Evolutionary conservation across 1,140 invertebrate species (phyloP).

Genomic region (Diorhabda carinulata): DNA sequence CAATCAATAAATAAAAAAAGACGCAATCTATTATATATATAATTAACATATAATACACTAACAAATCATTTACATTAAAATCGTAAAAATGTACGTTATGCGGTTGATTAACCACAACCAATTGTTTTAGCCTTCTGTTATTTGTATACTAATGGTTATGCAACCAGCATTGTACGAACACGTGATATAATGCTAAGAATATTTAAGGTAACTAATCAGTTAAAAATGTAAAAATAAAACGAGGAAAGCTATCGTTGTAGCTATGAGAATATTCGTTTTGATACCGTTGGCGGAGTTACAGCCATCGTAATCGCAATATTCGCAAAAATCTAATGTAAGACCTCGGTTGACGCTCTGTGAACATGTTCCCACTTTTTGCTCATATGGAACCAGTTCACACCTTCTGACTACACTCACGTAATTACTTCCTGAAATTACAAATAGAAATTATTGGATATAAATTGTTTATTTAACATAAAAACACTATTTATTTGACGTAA

Average conservation of each 20-base stretch:
- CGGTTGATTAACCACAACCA: no score
- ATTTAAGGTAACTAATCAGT: not conserved
- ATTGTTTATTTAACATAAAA: not conserved
- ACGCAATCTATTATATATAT: no score
- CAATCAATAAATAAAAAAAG: no score
- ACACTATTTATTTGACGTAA: not conserved
- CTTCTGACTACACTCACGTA: constrained; percentile 35
- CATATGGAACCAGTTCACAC: constrained; percentile 56
- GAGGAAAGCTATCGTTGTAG: constrained; percentile 22
- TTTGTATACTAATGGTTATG: no score
- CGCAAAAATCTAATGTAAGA: constrained; percentile 53
- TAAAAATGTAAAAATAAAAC: constrained; percentile 17
- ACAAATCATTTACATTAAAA: no score
- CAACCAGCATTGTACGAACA: no score
- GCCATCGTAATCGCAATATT: constrained; percentile 43
- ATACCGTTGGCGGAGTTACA: constrained; percentile 37
- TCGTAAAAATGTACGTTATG: no score
- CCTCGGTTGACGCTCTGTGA: constrained; percentile 49
- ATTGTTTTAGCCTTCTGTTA: no score
- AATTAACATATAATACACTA: no score
- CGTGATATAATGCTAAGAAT: no score
- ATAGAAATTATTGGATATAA: no score
- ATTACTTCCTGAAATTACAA: constrained; percentile 25
- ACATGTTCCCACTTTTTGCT: constrained; percentile 52
- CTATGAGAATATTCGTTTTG: constrained; percentile 27